These are phyloP conservation scores for Odontothrips loti DNA, from an alignment of 2,888 invertebrate genomes.

Conservation along the genomic window DNA sequence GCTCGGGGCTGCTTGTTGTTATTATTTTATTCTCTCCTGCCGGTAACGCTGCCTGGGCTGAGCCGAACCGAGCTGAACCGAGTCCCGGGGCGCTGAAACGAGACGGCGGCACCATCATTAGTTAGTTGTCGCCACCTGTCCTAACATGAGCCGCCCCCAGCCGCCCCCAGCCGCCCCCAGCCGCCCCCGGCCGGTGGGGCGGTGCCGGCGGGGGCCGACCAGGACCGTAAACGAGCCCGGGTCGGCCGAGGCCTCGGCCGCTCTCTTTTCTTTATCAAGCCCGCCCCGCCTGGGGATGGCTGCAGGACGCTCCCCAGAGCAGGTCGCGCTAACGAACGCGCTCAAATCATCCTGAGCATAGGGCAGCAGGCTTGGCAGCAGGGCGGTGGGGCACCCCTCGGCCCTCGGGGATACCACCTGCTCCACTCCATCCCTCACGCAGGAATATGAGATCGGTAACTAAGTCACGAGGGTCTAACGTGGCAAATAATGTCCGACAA, in stretches of 20 bases:
- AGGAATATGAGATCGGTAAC: too few species aligned
- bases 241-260: background rate
- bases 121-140: constrained; percentile 3
- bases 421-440: too few species aligned
- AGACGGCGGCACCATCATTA: background rate
- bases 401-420: too few species aligned
- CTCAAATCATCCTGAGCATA: background rate
- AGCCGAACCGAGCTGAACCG: too few species aligned
- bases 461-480: too few species aligned
- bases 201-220: background rate
- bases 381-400: too few species aligned
- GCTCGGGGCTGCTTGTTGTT: background rate
- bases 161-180: too few species aligned
- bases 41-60: too few species aligned
- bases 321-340: background rate
- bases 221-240: background rate
- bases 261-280: background rate
- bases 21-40: too few species aligned
- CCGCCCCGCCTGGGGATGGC: background rate
- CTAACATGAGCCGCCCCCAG: background rate
- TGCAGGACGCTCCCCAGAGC: background rate
- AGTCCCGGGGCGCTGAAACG: background rate
- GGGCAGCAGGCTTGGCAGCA: too few species aligned
- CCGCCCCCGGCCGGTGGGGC: background rate
- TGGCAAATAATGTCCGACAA: too few species aligned